phyloP scores from a whole-genome alignment of 1,140 invertebrate species.

The Cotesia typhae region DNA sequence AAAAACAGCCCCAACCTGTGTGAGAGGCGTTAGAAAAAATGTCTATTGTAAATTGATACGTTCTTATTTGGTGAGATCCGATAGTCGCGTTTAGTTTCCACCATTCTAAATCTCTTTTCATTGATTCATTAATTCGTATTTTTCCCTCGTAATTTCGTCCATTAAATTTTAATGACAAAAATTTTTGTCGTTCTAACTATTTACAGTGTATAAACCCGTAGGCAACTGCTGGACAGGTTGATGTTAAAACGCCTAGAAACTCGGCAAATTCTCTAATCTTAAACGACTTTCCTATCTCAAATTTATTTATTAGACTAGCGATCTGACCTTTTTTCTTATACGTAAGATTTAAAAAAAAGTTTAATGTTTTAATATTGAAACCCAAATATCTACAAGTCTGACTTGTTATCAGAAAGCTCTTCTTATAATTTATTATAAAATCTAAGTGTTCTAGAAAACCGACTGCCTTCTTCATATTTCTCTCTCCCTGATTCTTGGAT shows the following conservation, averaged over 20 bases:
- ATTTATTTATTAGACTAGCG: background rate
- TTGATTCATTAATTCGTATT: constrained; percentile 10
- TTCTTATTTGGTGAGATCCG: constrained; percentile 22
- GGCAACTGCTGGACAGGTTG: constrained; percentile 24
- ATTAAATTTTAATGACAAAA: constrained; percentile 36
- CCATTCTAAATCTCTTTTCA: constrained; percentile 34
- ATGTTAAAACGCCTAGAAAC: constrained; percentile 22
- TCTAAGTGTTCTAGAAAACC: background rate
- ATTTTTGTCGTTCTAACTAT: constrained; percentile 37
- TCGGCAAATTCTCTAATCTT: constrained; percentile 33
- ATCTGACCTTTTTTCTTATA: background rate
- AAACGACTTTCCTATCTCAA: background rate
- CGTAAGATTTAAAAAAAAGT: background rate
- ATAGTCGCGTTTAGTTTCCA: constrained; percentile 13
- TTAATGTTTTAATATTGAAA: background rate
- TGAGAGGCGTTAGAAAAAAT: constrained; percentile 36
- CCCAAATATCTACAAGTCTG: background rate
- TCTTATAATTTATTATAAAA: background rate
- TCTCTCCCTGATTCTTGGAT: background rate
- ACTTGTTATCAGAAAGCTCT: background rate
- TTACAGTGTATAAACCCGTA: constrained; percentile 37
- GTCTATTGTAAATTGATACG: constrained; percentile 9
- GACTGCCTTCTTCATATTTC: background rate
- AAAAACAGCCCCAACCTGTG: constrained; percentile 33
- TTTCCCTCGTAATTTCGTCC: constrained; percentile 21